Percentiles rank a stretch among this genome's conserved stretches.
phyloP scores from a whole-genome alignment of 2,797 vertebrate species.

The Cheirogaleus major region DNA sequence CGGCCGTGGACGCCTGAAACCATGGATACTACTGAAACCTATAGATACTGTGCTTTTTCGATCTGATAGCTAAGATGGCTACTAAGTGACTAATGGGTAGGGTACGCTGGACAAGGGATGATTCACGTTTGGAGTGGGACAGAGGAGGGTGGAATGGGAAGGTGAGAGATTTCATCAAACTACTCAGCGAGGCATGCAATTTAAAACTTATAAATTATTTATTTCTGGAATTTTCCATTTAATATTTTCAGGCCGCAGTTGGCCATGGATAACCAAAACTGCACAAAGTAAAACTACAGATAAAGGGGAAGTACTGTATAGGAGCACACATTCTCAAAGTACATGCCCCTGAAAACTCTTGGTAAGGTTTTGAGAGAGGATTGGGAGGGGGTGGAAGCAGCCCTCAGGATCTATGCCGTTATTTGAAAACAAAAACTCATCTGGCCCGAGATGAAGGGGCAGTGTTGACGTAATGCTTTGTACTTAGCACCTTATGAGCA shows the following conservation, averaged over 20 bases:
- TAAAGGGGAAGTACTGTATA: background rate
- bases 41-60: background rate
- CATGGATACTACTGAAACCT: no score
- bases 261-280: background rate
- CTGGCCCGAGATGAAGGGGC: constrained; percentile 37
- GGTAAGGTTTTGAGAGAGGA: background rate
- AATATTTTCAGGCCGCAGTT: background rate
- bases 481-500: constrained; percentile 51
- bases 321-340: background rate
- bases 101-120: background rate
- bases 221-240: background rate
- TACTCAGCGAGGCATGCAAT: background rate
- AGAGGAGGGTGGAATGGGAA: background rate
- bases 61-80: background rate
- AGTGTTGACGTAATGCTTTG: constrained; percentile 39
- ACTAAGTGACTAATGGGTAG: background rate
- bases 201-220: background rate
- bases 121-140: background rate
- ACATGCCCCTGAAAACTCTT: background rate
- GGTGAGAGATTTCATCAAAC: background rate
- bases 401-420: background rate
- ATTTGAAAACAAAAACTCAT: background rate
- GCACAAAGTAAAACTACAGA: background rate
- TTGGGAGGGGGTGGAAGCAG: background rate
- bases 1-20: background rate